Evolutionary conservation across 2,888 invertebrate species (phyloP), one percentile per base, ranked within the genome.

Genomic region (Cerastoderma edule): DNA sequence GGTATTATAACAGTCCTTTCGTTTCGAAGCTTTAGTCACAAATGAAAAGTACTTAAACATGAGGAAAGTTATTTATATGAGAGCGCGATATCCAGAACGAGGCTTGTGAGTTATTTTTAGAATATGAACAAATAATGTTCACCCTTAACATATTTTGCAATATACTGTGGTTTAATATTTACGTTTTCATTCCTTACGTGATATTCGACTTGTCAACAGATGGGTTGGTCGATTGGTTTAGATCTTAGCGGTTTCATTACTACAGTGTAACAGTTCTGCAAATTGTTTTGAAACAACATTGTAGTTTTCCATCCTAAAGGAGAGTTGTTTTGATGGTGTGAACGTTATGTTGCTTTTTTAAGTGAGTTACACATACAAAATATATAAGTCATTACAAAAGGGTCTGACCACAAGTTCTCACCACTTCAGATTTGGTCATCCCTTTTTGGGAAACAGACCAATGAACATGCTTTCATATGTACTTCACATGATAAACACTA

Each of bases 21-120:
- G 60, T 27, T 24, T 39, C 60, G 39, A 57, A 39, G 24, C 22
- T n/a, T 60, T 13, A 10, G 19, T 39, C 27, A 60, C 24, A 60
- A 22, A 35, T 60, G n/a, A 39, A 60, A 35, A 60, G 60, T 60
- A 39, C 60, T 22, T 2, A n/a, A n/a, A n/a, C n/a, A n/a, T n/a
- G n/a, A n/a, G 16, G 50, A 1, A 27, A 50, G 24, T 50, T 3
- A n/a, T 10, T 50, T n/a, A 50, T 50, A 50, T 27, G 16, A n/a
- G 50, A 50, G 50, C 50, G 50, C 50, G 50, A 50, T 2, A 50
- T 24, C 24, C n/a, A 50, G 24, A 22, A 13, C 22, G 22, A n/a
- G 16, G 22, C 1, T 50, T 50, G n/a, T 50, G 10, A 22, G 22
- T 8, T 50, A 22, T 50, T 50, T 10, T 50, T n/a, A 24, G 24